Evolutionary conservation across 2,888 invertebrate genomes (phyloP), one percentile per base, ranked within the genome.

Genomic region (Cactoblastis cactorum): DNA sequence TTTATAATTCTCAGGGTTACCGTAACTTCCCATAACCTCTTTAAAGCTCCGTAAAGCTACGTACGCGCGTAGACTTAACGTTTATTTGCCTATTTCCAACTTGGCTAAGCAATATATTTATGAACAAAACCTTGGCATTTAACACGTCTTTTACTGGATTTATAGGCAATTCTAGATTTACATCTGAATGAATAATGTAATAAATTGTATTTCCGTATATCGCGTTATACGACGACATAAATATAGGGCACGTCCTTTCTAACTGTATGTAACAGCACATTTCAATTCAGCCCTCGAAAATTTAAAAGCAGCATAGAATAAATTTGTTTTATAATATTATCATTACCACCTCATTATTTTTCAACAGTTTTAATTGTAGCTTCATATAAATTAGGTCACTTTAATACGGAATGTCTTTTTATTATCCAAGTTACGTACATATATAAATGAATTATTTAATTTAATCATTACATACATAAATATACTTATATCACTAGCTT

Each of bases 31-130:
- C 15, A 14, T 28, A 24, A 47, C 11, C 17, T 12, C 38, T 47
- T 47, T 37, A 47, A 48, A 15, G 17, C 37, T 33, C 28, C 28
- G 37, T 38, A 24, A 48, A 24, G n/a, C 38, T 22, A 14, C 35
- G 15, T 9, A 24, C 24, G 15, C 6, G 15, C 6, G 17, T 24
- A 22, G 24, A 24, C 47, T 47, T 48, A 24, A 17, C 32, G 17
- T 19, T 34, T 46, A 46, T 37, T 37, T 38, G 17, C 37, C 47
- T 38, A 17, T 37, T 38, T 14, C 28, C 37, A 37, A 6, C 17
- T 14, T 4, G 41, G 5, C 15, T 28, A 38, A n/a, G 18, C 18
- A 28, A 28, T 28, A 37, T 37, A n/a, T n/a, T n/a, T n/a, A 43
- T 43, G 28, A 28, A 43, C n/a, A 43, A 32, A 28, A 11, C 15